Evolutionary conservation across 2,888 invertebrate species (phyloP).

Genomic region (Euplexia lucipara): DNA sequence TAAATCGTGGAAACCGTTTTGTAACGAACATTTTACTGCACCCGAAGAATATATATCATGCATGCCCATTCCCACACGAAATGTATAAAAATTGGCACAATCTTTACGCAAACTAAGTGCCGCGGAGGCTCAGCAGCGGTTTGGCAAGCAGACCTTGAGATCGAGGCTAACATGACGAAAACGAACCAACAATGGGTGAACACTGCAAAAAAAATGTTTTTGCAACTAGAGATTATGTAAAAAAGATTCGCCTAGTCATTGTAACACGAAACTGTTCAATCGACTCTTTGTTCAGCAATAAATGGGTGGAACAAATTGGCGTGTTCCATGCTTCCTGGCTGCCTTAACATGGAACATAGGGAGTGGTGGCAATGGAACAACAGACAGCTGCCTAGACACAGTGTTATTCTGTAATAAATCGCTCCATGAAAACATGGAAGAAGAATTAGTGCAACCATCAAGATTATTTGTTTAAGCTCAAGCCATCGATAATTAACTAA

Average conservation of each 20-base stretch:
- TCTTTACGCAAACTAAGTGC: slow-evolving; percentile 60
- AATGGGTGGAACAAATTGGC: slow-evolving; percentile 47
- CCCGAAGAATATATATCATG: slow-evolving; percentile 39
- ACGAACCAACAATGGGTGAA: slow-evolving; percentile 65
- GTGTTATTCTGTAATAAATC: too few species aligned
- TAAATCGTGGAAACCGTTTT: slow-evolving; percentile 59
- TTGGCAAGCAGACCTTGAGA: slow-evolving; percentile 67
- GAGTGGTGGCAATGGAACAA: neutral
- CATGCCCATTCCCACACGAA: slow-evolving; percentile 48
- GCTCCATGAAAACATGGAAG: too few species aligned
- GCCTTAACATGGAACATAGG: slow-evolving; percentile 7
- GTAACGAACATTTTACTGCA: slow-evolving; percentile 50
- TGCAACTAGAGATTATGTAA: slow-evolving; percentile 57
- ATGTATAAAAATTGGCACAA: slow-evolving; percentile 57
- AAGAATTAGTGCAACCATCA: too few species aligned
- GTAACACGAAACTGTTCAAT: slow-evolving; percentile 36
- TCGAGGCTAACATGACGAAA: slow-evolving; percentile 69
- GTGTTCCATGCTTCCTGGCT: slow-evolving; percentile 35
- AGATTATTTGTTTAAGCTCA: too few species aligned
- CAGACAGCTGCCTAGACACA: too few species aligned
- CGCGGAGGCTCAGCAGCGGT: slow-evolving; percentile 54
- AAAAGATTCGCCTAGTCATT: slow-evolving; percentile 59
- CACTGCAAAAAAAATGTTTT: slow-evolving; percentile 61
- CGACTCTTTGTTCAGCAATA: slow-evolving; percentile 45
- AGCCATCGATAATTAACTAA: too few species aligned